Percentiles rank a stretch among this genome's conserved stretches.
phyloP scores from a whole-genome alignment of 2,113 vertebrate genomes.

The Bothrops jararaca region DNA sequence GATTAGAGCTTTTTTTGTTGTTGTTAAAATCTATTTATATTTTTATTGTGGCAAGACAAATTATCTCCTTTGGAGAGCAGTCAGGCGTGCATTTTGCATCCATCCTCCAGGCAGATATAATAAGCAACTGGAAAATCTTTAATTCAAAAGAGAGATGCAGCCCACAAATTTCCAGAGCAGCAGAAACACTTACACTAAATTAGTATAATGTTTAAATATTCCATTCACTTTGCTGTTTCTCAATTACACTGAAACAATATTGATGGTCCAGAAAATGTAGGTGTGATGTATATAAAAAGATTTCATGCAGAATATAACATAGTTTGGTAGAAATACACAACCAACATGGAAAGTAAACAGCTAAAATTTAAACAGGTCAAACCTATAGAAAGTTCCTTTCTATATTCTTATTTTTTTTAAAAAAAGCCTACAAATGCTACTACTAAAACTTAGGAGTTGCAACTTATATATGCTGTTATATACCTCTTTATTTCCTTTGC shows the following conservation, averaged over 20 bases:
- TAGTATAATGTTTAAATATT: not conserved
- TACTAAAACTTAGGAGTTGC: too few relatives aligned
- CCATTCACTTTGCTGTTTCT: not conserved
- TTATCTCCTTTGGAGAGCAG: constrained; percentile 17
- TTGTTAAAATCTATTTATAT: constrained; percentile 19
- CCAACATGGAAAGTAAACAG: not conserved
- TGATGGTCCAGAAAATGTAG: not conserved
- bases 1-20: not conserved
- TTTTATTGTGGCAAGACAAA: constrained; percentile 25
- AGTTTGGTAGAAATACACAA: not conserved
- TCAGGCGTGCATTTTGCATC: constrained; percentile 1
- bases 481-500: not conserved
- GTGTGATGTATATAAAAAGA: not conserved
- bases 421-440: too few relatives aligned
- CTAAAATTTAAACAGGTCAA: not conserved
- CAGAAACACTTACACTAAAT: not conserved
- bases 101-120: constrained; percentile 13
- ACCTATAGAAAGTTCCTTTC: not conserved
- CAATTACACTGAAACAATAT: not conserved
- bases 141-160: not conserved
- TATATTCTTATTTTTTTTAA: too few relatives aligned
- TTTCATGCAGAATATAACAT: not conserved
- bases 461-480: not conserved
- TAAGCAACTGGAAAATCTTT: constrained; percentile 3
- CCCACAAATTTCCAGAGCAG: not conserved